Evolutionary conservation across 2,797 vertebrate genomes (phyloP), one percentile per base, ranked within the genome.

Genomic region (Podarcis lilfordi): DNA sequence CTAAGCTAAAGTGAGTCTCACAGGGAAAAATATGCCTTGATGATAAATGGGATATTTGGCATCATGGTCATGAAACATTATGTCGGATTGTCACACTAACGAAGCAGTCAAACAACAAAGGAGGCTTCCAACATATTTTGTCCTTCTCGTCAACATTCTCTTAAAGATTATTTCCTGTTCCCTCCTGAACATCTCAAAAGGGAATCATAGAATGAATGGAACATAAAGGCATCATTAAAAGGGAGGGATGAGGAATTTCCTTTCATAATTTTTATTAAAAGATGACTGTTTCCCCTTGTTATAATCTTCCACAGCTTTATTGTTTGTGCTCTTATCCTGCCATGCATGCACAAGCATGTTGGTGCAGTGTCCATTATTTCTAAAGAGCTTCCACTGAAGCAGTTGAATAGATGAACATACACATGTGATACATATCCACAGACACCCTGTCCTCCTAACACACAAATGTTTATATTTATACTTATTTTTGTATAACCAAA

Each of bases 291-390:
- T 89, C 92, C 87, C 84, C 82, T 5, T 1, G 32, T 74, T 85
- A 59, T 83, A 88, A 93, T 83, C 66, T 93, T 92, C 77, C 72
- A 45, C 86, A 74, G 17, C 0, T 29, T 72, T 89, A 91, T 11
- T 91, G 94, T 91, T 93, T 92, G 90, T 6, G 37, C 86, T 92
- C 92, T 86, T 92, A 76, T 90, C 88, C 89, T 90, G 90, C 32
- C 91, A 89, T 89, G 90, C 92, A 69, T 55, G 92, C 93, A 95
- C 92, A 94, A 88, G 94, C 95, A 92, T 8, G 91, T 86, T 86
- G 95, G 90, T 94, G 91, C 92, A 90, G 93, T 89, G 94, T 95
- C 94, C 95, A 94, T 95, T 89, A 95, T 94, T 91, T 80, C 91
- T 88, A 91, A 21, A 68, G 2, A 13, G 89, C 93, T 91, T 88